These are phyloP conservation scores for Cossypha heuglini DNA, from an alignment of 2,797 vertebrate species.

Conservation along the genomic window DNA sequence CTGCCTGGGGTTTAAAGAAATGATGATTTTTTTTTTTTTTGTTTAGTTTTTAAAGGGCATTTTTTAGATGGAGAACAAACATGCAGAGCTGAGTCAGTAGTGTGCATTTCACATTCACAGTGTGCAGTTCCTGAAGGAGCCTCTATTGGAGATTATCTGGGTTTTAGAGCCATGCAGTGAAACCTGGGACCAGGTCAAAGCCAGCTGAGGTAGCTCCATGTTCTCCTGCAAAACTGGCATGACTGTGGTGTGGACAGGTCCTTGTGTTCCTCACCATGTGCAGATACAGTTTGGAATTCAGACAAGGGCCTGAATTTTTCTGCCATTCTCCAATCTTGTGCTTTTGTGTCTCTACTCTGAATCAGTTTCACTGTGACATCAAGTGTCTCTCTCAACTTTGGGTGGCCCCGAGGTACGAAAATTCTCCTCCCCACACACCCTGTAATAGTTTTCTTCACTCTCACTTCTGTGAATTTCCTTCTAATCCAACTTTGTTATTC, in stretches of 20 bases:
- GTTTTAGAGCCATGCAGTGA: background rate
- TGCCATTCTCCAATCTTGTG: fast-evolving
- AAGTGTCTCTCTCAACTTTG: background rate
- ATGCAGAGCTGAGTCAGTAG: background rate
- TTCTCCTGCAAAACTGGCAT: background rate
- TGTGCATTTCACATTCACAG: background rate
- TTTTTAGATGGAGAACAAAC: background rate
- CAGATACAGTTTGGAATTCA: background rate
- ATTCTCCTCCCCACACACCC: background rate
- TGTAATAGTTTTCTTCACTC: background rate
- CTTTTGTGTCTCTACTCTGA: background rate
- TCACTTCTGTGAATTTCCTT: background rate
- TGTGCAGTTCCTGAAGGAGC: background rate
- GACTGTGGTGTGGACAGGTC: fast-evolving
- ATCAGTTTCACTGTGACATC: fast-evolving
- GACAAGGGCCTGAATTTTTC: background rate
- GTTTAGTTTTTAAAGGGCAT: background rate
- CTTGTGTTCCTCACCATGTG: background rate
- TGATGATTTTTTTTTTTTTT: background rate
- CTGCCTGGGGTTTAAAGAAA: background rate
- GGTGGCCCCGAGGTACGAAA: background rate
- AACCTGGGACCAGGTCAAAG: background rate
- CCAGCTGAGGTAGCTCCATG: background rate
- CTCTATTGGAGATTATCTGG: background rate
- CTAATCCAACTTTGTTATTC: background rate